These are phyloP conservation scores for Riparia riparia DNA, from an alignment of 2,113 vertebrate genomes.

Conservation along the genomic window DNA sequence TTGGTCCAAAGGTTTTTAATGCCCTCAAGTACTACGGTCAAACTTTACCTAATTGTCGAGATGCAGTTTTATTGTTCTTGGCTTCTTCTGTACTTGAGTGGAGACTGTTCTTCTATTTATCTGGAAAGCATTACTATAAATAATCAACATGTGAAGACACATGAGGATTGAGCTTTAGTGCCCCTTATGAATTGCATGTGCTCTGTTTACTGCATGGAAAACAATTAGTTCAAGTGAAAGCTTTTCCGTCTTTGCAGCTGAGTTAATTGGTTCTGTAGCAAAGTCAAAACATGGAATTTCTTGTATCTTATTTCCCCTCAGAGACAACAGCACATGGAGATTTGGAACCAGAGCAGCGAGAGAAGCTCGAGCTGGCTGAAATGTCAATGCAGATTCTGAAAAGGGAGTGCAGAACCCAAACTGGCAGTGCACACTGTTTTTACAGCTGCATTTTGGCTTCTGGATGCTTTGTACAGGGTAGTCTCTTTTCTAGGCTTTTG, in stretches of 20 bases:
- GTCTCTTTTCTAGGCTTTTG: not conserved
- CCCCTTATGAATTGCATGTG: not conserved
- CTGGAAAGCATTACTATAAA: slow-evolving; percentile 32
- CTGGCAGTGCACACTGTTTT: not conserved
- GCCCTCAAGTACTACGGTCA: slow-evolving; percentile 16
- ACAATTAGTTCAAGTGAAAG: not conserved
- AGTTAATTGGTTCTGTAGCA: not conserved
- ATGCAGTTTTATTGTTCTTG: slow-evolving; percentile 31
- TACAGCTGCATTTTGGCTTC: slow-evolving; percentile 1
- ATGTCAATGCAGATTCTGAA: not conserved
- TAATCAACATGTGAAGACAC: slow-evolving; percentile 12
- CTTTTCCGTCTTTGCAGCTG: not conserved
- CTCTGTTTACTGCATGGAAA: not conserved
- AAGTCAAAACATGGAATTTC: not conserved
- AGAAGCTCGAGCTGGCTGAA: not conserved
- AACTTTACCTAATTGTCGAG: slow-evolving; percentile 32
- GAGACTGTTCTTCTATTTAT: not conserved
- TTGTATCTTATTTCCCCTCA: not conserved
- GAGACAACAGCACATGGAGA: not conserved
- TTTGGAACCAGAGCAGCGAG: not conserved
- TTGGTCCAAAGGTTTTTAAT: slow-evolving; percentile 54
- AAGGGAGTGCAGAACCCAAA: not conserved
- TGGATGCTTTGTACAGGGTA: not conserved
- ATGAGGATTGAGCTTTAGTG: not conserved
- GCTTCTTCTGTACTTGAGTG: not conserved